A percentile compares a stretch with the other conserved stretches of the same genome.
Evolutionary conservation across 2,113 vertebrate genomes (phyloP).

Genomic region (Phalacrocorax carbo): DNA sequence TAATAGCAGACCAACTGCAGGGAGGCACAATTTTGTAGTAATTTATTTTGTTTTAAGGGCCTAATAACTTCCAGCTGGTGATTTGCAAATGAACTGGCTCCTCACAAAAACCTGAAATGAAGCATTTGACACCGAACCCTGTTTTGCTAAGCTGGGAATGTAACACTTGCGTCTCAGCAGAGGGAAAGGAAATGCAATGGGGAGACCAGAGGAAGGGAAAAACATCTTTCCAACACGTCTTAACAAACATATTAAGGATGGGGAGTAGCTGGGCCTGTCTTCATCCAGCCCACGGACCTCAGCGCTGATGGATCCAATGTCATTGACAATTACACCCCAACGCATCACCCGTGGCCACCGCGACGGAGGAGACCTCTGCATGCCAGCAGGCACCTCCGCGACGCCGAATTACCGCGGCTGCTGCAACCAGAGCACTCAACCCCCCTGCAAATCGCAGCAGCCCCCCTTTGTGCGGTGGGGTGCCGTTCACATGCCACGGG

Average conservation of each 20-base stretch:
- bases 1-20: neutral
- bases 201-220: neutral
- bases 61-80: slow-evolving; percentile 54
- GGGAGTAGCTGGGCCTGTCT: neutral
- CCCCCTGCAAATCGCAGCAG: neutral
- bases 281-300: neutral
- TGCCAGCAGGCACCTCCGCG: neutral
- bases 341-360: accelerated
- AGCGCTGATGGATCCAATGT: accelerated
- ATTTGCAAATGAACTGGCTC: neutral
- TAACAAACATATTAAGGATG: neutral
- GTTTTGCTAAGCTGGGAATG: neutral
- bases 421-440: neutral
- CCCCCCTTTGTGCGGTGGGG: neutral
- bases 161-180: neutral
- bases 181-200: neutral
- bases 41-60: neutral
- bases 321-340: neutral
- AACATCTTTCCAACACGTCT: accelerated
- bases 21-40: neutral
- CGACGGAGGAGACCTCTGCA: neutral
- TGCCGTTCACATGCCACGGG: neutral
- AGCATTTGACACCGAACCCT: neutral
- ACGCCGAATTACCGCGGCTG: neutral
- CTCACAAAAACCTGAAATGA: neutral